Evolutionary conservation across 2,888 invertebrate species (phyloP), one percentile per base, ranked within the genome.

Genomic region (Gymnoscelis rufifasciata): DNA sequence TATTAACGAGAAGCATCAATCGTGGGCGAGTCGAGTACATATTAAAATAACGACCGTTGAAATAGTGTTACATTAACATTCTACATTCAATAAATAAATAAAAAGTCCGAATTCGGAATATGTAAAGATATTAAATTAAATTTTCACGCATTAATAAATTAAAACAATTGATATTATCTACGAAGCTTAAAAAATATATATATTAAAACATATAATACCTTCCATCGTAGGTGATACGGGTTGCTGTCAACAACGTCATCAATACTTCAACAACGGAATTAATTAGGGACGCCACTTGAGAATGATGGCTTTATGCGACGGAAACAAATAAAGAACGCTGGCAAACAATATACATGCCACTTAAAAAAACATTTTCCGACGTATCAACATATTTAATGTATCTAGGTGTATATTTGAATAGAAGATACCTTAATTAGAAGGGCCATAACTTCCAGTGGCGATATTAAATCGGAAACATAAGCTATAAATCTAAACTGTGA

Each of bases 1-100:
- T 43, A 48, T 47, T 51, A 28, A 44, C 44, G 29, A 43, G 39
- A 43, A 43, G 27, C 28, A 35, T 40, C 23, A 38, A 28, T 45
- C 24, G 30, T 30, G 26, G 30, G 15, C 19, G 27, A 27, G 35
- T 27, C 19, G 27, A 27, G 35, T 27, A 35, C 35, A 35, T 35
- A 35, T 24, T 27, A 35, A 35, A 19, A 27, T 19, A 42, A 35
- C 11, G 24, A 31, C 30, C 19, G 13, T 3, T 24, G n/a, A 12
- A 37, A 37, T 24, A 36, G 24, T 36, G 36, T 37, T 13, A 23
- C 12, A 37, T 24, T 36, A 36, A 33, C 15, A 33, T 15, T 33
- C 8, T 10, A 15, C 14, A 15, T 33, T 23, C 35, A n/a, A 35
- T n/a, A n/a, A n/a, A n/a, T 35, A 35, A 35, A 35, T n/a, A n/a